A percentile compares a stretch with the other conserved stretches of the same genome.
Conservation (phyloP, 2,888 invertebrate species). For the Gastrophysa polygoni region DNA sequence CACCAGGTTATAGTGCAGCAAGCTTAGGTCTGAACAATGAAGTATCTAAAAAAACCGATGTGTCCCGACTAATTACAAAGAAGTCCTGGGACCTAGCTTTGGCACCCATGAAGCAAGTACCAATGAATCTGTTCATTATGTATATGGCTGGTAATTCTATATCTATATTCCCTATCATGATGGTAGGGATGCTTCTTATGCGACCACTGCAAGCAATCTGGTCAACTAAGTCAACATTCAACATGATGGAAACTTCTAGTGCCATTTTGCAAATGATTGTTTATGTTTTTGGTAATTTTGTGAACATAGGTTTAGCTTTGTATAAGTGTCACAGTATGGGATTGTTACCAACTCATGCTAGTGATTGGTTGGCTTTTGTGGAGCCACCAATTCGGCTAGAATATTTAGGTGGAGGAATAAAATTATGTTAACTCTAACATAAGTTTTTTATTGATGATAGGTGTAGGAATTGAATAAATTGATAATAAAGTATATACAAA, state of each 20-base stretch:
- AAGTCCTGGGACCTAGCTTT: slow-evolving; percentile 97
- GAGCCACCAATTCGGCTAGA: slow-evolving; percentile 86
- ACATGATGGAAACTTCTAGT: slow-evolving; percentile 92
- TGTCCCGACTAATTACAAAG: slow-evolving; percentile 85
- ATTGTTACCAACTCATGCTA: slow-evolving; percentile 92
- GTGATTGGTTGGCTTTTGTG: slow-evolving; percentile 98
- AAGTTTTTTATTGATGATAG: slow-evolving; percentile 35
- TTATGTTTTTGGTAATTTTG: slow-evolving; percentile 91
- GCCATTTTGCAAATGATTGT: slow-evolving; percentile 90
- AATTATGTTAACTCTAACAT: slow-evolving; percentile 60
- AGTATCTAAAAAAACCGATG: slow-evolving; percentile 80
- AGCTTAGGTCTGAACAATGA: slow-evolving; percentile 76
- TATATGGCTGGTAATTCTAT: slow-evolving; percentile 99
- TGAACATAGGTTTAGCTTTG: slow-evolving; percentile 88
- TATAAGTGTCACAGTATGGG: slow-evolving; percentile 99
- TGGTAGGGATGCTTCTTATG: slow-evolving; percentile 99
- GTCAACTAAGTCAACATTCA: slow-evolving; percentile 86
- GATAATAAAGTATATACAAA: slow-evolving; percentile 24
- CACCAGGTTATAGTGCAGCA: slow-evolving; percentile 84
- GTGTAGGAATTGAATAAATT: slow-evolving; percentile 39
- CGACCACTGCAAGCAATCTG: slow-evolving; percentile 95
- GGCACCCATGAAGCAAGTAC: slow-evolving; percentile 93
- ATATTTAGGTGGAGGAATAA: slow-evolving; percentile 83
- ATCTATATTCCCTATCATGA: slow-evolving; percentile 99
- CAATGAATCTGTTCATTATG: slow-evolving; percentile 99